Evolutionary conservation across 1,140 invertebrate genomes (phyloP).

Genomic region (Carposina sasakii): DNA sequence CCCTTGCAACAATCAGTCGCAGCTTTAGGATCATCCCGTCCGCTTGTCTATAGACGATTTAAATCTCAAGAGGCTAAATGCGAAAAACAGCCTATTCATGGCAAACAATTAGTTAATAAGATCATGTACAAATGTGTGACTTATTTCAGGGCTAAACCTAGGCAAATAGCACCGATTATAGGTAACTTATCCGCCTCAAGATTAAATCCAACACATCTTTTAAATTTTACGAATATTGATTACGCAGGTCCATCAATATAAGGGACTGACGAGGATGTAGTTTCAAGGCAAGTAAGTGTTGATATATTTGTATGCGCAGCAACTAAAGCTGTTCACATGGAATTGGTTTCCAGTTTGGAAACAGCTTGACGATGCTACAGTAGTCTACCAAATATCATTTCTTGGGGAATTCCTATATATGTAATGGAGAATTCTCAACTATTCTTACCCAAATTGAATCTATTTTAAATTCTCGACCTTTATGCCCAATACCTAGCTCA

Average conservation of each 20-base stretch:
- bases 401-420: background rate
- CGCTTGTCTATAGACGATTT: background rate
- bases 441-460: background rate
- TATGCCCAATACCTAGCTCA: background rate
- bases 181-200: background rate
- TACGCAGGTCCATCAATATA: background rate
- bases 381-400: constrained; percentile 9
- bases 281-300: background rate
- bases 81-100: constrained; percentile 3
- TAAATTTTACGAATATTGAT: background rate
- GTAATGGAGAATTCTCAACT: background rate
- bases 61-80: constrained; percentile 5
- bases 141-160: background rate
- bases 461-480: background rate
- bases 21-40: background rate
- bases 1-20: background rate
- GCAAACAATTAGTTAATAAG: constrained; percentile 15
- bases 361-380: background rate
- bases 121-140: background rate
- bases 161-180: background rate
- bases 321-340: background rate
- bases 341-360: background rate
- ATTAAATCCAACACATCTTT: background rate
- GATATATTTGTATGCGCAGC: background rate
- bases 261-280: background rate